Evolutionary conservation across 2,797 vertebrate species (phyloP).

Genomic region (Euthynnus affinis): DNA sequence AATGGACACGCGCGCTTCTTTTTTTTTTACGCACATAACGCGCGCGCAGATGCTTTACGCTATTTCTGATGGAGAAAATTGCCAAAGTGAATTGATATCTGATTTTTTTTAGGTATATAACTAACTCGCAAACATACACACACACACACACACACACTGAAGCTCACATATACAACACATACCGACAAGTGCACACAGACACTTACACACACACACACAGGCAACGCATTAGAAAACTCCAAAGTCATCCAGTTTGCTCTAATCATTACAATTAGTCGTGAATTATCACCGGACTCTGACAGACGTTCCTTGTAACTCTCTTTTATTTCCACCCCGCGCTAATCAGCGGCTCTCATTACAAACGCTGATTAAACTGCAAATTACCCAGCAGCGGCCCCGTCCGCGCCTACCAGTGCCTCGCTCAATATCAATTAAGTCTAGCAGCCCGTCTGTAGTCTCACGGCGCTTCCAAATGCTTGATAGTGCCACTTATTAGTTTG

Average conservation of each 20-base stretch:
- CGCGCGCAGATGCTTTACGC: background rate
- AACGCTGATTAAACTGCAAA: constrained; percentile 99
- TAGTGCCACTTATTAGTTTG: constrained; percentile 99
- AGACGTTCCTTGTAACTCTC: constrained; percentile 99
- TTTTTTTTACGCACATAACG: constrained; percentile 1
- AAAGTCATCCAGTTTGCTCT: constrained; percentile 99
- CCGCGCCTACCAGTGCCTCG: constrained; percentile 94
- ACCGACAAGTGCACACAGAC: background rate
- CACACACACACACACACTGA: background rate
- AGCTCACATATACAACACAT: background rate
- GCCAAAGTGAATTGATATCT: constrained; percentile 43
- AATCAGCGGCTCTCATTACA: constrained; percentile 99
- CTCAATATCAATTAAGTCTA: constrained; percentile 99
- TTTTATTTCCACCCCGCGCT: constrained; percentile 98
- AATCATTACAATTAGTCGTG: constrained; percentile 99
- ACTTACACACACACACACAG: background rate
- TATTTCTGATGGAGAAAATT: constrained; percentile 23
- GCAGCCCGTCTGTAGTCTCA: constrained; percentile 93
- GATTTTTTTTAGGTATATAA: constrained; percentile 10
- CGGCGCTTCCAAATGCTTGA: constrained; percentile 85
- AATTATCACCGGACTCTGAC: constrained; percentile 99
- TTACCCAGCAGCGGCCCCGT: constrained; percentile 99
- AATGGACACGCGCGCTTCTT: constrained; percentile 67
- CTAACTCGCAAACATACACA: background rate
- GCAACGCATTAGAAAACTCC: constrained; percentile 91